These are phyloP conservation scores for Eudyptes chrysolophus DNA, from an alignment of 2,113 vertebrate species.

Conservation along the genomic window DNA sequence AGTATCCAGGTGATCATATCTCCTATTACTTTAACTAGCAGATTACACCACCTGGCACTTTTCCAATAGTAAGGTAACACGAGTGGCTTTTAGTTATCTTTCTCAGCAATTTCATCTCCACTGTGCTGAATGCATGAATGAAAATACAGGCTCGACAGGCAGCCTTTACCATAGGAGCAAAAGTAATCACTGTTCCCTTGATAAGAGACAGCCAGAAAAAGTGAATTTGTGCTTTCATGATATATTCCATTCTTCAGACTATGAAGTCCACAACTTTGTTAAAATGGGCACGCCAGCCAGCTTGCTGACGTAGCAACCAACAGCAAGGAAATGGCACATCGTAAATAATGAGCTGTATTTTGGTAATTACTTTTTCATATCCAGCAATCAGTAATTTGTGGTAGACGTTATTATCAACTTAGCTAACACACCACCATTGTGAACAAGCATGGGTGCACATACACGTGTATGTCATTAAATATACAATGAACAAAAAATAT, in stretches of 20 bases:
- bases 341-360: neutral
- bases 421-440: neutral
- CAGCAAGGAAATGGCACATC: neutral
- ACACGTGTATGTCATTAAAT: neutral
- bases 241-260: neutral
- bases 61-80: neutral
- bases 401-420: neutral
- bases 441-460: neutral
- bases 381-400: neutral
- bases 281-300: neutral
- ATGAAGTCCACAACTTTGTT: neutral
- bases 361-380: neutral
- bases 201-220: neutral
- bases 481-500: neutral
- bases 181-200: neutral
- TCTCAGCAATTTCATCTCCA: neutral
- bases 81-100: neutral
- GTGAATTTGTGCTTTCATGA: neutral
- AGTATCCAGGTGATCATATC: neutral
- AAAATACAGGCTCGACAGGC: neutral
- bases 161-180: neutral
- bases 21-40: neutral
- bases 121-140: neutral
- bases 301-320: neutral
- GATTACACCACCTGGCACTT: neutral